Base-by-base conservation (phyloP, 1,140 invertebrate genomes). In the Scaptomyza graminum region DNA sequence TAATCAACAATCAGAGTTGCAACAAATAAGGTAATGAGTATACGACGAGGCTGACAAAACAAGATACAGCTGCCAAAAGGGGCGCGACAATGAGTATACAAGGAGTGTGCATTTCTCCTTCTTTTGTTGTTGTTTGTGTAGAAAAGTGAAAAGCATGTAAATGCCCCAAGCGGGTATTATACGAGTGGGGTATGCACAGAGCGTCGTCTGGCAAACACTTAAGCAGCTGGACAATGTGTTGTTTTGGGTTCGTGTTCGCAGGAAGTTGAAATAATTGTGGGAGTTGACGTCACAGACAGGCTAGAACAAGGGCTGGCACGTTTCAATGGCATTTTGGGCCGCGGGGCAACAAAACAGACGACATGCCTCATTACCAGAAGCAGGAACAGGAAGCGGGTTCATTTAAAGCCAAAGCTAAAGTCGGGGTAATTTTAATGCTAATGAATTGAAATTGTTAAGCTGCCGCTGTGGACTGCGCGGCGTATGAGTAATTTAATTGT, bases 141-240 rank as follows among this genome's bases (percentile, higher is more conserved):
- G 72, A 67, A 85, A 87, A 85, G 81, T 87, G 81, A 85, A 84
- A 84, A 85, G 81, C 78, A 82, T 87, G 82, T 77, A 78, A 81
- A 82, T 72, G 83, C 83, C 79, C 52, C 5, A 9, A 70, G 83
- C 83, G 55, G n/a, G 51, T 41, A 76, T 76, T 80, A 71, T 28
- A 34, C 37, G 63, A 46, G 46, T 34, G 59, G 67, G 54, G 6
- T 39, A 37, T 57, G 37, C 51, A 34, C 7, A 25, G 25, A 56
- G 57, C 22, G 47, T 62, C 31, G 73, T 44, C 68, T 64, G 79
- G 56, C 70, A 77, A 73, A 71, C 78, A 87, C 81, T 85, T 85
- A 74, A 85, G 78, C 67, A 68, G 70, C 70, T 62, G 70, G 57
- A 73, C 65, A 72, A 55, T 69, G 70, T 60, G 55, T 52, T 60